Conservation (phyloP, 2,888 invertebrate genomes). For the Desoria tigrina region DNA sequence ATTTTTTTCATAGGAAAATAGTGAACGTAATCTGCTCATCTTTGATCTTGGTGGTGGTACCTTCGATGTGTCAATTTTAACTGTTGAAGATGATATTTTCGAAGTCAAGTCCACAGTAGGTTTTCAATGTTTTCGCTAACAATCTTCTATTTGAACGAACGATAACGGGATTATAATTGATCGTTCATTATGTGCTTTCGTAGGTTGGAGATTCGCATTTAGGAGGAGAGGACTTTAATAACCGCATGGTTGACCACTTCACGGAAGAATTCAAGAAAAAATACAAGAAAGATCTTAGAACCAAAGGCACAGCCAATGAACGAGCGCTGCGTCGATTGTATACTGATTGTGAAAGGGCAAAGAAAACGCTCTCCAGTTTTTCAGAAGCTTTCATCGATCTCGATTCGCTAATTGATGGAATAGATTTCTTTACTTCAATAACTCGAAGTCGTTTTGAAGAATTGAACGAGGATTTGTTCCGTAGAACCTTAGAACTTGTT, state of each 20-base stretch:
- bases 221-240: slow-evolving; percentile 56
- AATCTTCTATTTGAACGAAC: background rate
- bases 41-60: slow-evolving; percentile 70
- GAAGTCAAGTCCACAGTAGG: slow-evolving; percentile 21
- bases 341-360: slow-evolving; percentile 59
- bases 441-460: slow-evolving; percentile 97
- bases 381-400: slow-evolving; percentile 75
- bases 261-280: slow-evolving; percentile 65
- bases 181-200: background rate
- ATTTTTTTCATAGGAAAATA: slow-evolving; percentile 46
- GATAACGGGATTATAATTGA: background rate
- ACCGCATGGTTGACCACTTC: slow-evolving; percentile 61
- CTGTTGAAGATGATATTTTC: slow-evolving; percentile 65
- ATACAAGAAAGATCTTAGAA: slow-evolving; percentile 56
- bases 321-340: slow-evolving; percentile 63
- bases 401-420: slow-evolving; percentile 90
- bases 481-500: slow-evolving; percentile 93
- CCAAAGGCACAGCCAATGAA: no score
- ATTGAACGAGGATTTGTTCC: slow-evolving; percentile 92
- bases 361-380: slow-evolving; percentile 54
- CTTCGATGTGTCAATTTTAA: slow-evolving; percentile 69
- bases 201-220: slow-evolving; percentile 17
- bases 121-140: background rate
- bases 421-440: slow-evolving; percentile 93
- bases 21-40: slow-evolving; percentile 63